Conservation (phyloP, 1,140 invertebrate genomes). For the Danaus plexippus region DNA sequence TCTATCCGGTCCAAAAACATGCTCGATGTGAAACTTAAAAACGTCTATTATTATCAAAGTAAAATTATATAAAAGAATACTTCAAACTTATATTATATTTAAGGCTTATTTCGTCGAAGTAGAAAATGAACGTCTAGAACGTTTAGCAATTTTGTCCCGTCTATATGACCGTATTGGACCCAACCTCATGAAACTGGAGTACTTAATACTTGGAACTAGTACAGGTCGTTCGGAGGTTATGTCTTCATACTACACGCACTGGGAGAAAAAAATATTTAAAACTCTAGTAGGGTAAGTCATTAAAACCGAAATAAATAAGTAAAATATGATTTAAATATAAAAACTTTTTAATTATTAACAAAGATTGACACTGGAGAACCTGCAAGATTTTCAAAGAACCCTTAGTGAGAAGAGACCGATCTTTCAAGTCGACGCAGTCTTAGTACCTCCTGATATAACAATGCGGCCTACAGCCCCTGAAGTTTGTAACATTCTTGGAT, state of each 20-base stretch:
- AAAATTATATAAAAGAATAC: neutral
- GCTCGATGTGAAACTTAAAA: too few relatives aligned
- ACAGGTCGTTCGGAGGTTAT: slow-evolving; percentile 77
- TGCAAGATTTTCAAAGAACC: slow-evolving; percentile 78
- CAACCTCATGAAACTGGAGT: slow-evolving; percentile 86
- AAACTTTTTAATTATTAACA: slow-evolving; percentile 37
- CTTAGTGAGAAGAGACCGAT: slow-evolving; percentile 75
- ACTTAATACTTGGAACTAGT: slow-evolving; percentile 77
- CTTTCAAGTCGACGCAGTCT: slow-evolving; percentile 84
- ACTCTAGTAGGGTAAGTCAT: slow-evolving; percentile 44
- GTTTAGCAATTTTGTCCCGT: slow-evolving; percentile 76
- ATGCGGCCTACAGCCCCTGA: slow-evolving; percentile 81
- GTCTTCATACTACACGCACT: slow-evolving; percentile 78
- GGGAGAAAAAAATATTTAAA: slow-evolving; percentile 79
- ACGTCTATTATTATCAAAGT: too few relatives aligned
- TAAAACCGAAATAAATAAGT: neutral
- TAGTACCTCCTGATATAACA: slow-evolving; percentile 81
- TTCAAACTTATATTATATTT: slow-evolving; percentile 4
- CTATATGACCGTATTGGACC: slow-evolving; percentile 83
- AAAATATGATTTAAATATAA: neutral
- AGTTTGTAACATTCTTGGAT: slow-evolving; percentile 81
- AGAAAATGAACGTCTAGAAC: slow-evolving; percentile 77
- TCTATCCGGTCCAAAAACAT: too few relatives aligned
- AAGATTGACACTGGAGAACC: slow-evolving; percentile 74
- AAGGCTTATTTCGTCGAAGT: slow-evolving; percentile 80